Evolutionary conservation across 2,888 invertebrate species (phyloP), one percentile per base, ranked within the genome.

Genomic region (Ichneumoninae sp.): DNA sequence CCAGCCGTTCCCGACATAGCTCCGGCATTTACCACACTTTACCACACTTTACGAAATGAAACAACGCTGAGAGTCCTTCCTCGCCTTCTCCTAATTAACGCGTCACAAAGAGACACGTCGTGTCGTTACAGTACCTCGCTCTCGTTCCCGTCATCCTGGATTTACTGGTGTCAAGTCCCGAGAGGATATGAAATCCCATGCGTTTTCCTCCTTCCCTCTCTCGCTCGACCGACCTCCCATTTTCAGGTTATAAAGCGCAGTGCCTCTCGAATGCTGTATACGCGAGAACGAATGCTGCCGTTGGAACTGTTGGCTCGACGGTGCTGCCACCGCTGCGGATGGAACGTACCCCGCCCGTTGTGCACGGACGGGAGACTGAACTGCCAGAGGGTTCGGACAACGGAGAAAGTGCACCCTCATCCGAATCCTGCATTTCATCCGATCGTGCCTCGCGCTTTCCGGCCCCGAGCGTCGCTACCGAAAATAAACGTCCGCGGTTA

Each of bases 241-340:
- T 79, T 81, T 84, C 57, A 78, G 70, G 65, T 71, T 79, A 75
- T 66, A 77, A 78, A 84, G 65, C 47, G 71, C 62, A 80, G 36
- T 62, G 70, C 16, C 54, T 36, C 65, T 36, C 78, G 50, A 44
- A 30, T 13, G 40, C 40, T 26, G 68, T 40, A 44, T 40, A 66
- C 36, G 36, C 66, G 50, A 22, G 33, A 22, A 66, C 30, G 62
- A 6, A 33, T n/a, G n/a, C 33, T 16, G 30, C 62, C 62, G 62
- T 62, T 62, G 30, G n/a, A 5, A 16, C 33, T 33, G 62, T 33
- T 33, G 30, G 33, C 62, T 62, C 30, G 33, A 62, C 16, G 16
- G 16, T 33, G 16, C 62, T 16, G 33, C 62, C 30, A 16, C 62
- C 33, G 62, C 13, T 62, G 33, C 22, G 57, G 57, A 13, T 4